These are phyloP conservation scores for Lomographa bimaculata DNA, from an alignment of 2,888 invertebrate genomes.

Conservation along the genomic window DNA sequence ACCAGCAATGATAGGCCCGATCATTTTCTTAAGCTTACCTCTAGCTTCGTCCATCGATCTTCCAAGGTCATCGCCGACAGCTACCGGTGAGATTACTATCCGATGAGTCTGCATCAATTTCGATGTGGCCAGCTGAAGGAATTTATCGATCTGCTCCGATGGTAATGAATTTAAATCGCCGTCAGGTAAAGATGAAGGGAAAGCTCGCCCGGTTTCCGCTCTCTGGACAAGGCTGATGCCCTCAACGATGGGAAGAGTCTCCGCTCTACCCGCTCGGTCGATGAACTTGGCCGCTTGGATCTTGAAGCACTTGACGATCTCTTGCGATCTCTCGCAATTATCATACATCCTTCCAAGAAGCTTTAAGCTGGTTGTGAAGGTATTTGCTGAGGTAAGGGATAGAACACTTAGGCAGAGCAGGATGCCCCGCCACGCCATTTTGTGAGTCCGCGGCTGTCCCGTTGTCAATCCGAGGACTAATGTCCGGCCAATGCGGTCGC, in stretches of 20 bases:
- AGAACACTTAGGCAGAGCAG: conserved; percentile 61
- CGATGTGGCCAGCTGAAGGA: conserved; percentile 80
- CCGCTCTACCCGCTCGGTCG: conserved; percentile 85
- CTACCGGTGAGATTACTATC: conserved; percentile 76
- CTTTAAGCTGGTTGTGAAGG: conserved; percentile 71
- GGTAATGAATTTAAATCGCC: conserved; percentile 84
- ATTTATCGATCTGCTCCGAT: conserved; percentile 84
- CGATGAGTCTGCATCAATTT: conserved; percentile 85
- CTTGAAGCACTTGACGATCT: conserved; percentile 88
- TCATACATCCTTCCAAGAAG: conserved; percentile 81
- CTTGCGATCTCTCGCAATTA: conserved; percentile 85
- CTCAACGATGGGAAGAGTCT: conserved; percentile 84
- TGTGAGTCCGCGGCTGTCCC: conserved; percentile 58
- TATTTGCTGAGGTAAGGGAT: conserved; percentile 61
- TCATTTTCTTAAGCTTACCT: conserved; percentile 85
- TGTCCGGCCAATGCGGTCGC: conserved; percentile 72
- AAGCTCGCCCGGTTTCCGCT: conserved; percentile 67
- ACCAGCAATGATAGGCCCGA: conserved; percentile 87
- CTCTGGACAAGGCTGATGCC: conserved; percentile 84
- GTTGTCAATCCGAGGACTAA: conserved; percentile 47
- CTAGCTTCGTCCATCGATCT: conserved; percentile 80
- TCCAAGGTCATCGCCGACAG: conserved; percentile 69
- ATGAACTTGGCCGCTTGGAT: conserved; percentile 86
- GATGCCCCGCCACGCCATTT: conserved; percentile 73
- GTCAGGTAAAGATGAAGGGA: conserved; percentile 79